A percentile compares a stretch with the other conserved stretches of the same genome.
These are phyloP conservation scores for Drosophila paulistorum DNA, from an alignment of 1,140 invertebrate species.

Conservation along the genomic window DNA sequence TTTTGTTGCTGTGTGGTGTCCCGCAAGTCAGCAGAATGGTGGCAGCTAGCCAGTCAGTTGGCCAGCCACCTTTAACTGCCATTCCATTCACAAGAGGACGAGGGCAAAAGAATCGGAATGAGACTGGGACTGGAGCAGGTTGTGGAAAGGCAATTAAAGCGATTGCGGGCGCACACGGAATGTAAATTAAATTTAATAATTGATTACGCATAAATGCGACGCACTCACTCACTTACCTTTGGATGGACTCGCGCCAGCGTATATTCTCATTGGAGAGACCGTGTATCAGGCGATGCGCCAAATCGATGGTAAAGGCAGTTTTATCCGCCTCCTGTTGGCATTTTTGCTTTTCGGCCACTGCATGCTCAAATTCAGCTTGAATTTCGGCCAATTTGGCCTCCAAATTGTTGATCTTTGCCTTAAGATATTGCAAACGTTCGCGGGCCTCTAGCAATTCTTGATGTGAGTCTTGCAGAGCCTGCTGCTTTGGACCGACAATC, in stretches of 20 bases:
- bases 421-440: conserved; percentile 91
- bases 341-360: conserved; percentile 92
- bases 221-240: conserved; percentile 57
- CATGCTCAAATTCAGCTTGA: conserved; percentile 92
- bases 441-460: conserved; percentile 93
- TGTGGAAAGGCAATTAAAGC: conserved; percentile 69
- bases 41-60: conserved; percentile 17
- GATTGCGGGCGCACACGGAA: conserved; percentile 69
- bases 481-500: conserved; percentile 95
- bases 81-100: no score
- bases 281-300: conserved; percentile 97
- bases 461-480: conserved; percentile 91
- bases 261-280: conserved; percentile 97
- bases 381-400: conserved; percentile 91
- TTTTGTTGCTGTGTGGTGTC: conserved; percentile 71
- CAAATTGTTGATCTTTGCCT: conserved; percentile 86
- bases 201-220: conserved; percentile 72
- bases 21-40: conserved; percentile 60
- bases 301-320: conserved; percentile 92
- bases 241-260: conserved; percentile 84
- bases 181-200: conserved; percentile 82
- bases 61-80: background rate
- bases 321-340: conserved; percentile 94
- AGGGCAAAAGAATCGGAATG: background rate
- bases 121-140: conserved; percentile 14